Percentiles rank a stretch among this genome's conserved stretches.
phyloP scores from a whole-genome alignment of 2,113 vertebrate genomes.

The Desmodus rotundus region DNA sequence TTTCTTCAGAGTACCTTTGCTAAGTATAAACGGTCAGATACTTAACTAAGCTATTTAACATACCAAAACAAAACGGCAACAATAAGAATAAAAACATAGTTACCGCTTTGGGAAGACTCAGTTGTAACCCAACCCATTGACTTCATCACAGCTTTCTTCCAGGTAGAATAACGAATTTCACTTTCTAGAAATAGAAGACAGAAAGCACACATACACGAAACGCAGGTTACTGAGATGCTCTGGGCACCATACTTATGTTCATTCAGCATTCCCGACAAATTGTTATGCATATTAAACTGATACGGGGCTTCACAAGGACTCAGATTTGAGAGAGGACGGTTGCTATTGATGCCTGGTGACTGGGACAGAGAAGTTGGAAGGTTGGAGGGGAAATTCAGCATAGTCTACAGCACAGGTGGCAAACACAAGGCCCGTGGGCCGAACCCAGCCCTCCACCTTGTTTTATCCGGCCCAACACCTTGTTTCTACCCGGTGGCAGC shows the following conservation, averaged over 20 bases:
- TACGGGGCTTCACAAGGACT: neutral
- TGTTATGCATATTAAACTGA: neutral
- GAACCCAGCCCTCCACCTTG: too few relatives aligned
- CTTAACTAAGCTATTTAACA: neutral
- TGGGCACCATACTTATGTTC: neutral
- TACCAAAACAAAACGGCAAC: neutral
- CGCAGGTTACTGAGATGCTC: neutral
- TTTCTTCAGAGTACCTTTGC: constrained; percentile 36
- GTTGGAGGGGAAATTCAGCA: neutral
- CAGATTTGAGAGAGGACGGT: neutral
- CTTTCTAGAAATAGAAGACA: constrained; percentile 87
- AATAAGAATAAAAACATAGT: constrained; percentile 42
- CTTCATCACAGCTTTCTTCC: constrained; percentile 96
- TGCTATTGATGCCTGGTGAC: neutral
- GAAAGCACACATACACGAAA: neutral
- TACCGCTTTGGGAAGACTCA: constrained; percentile 81
- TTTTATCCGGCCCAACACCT: too few relatives aligned
- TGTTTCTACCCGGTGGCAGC: too few relatives aligned
- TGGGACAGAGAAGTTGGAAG: neutral
- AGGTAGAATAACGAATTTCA: constrained; percentile 92
- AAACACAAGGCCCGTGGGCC: too few relatives aligned
- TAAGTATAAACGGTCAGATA: constrained; percentile 34
- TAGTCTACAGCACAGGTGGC: neutral
- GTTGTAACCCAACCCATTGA: constrained; percentile 94
- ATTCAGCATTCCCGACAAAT: neutral